Conservation (phyloP, 2,797 vertebrate genomes). For the Propithecus perrieri region DNA sequence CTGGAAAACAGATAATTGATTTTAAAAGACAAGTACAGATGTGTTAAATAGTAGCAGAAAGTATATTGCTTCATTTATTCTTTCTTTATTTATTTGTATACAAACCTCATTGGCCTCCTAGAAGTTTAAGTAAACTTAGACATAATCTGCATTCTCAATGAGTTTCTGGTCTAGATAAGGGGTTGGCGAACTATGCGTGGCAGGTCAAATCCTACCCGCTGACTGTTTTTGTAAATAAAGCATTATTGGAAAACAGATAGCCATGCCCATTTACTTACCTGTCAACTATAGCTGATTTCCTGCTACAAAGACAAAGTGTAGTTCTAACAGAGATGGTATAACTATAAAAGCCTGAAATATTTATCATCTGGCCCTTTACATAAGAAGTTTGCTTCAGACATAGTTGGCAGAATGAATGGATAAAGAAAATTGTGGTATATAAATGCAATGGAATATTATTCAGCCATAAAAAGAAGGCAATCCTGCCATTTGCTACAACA, state of each 20-base stretch:
- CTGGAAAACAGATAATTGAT: not conserved
- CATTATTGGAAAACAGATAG: not conserved
- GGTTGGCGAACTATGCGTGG: not conserved
- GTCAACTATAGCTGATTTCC: not conserved
- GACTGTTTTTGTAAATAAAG: not conserved
- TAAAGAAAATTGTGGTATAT: not conserved
- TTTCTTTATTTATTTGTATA: not conserved
- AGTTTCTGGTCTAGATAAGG: not conserved
- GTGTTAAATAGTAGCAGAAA: not conserved
- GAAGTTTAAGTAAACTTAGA: not conserved
- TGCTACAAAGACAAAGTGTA: not conserved
- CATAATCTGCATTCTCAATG: not conserved
- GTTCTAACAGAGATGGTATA: not conserved
- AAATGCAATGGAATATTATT: not conserved
- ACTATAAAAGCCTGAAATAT: not conserved
- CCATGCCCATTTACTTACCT: not conserved
- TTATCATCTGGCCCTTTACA: not conserved
- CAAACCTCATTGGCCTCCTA: not conserved
- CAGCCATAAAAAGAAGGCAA: not conserved
- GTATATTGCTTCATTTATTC: not conserved
- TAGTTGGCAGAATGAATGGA: not conserved
- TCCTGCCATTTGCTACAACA: not conserved
- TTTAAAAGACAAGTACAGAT: not conserved
- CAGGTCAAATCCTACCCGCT: not conserved
- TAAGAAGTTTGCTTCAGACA: not conserved